These are phyloP conservation scores for Sphinx pinastri DNA, from an alignment of 2,888 invertebrate genomes.

Conservation along the genomic window DNA sequence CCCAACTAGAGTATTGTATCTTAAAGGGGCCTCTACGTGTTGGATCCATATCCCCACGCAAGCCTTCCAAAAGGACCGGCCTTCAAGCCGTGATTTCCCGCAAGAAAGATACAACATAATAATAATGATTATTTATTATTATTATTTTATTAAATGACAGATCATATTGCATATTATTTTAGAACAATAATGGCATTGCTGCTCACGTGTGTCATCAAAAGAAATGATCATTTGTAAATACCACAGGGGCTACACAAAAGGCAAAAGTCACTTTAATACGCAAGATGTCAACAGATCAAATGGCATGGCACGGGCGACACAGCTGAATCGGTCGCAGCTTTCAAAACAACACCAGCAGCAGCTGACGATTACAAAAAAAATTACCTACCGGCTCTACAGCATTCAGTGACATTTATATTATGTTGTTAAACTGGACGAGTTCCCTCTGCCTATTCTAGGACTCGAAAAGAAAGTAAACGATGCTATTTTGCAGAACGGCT, in stretches of 20 bases:
- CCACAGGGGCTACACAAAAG: conserved; percentile 36
- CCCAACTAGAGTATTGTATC: too few relatives aligned
- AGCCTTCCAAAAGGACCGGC: too few relatives aligned
- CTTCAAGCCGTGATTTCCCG: too few relatives aligned
- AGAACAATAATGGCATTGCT: not conserved
- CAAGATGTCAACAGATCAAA: conserved; percentile 37
- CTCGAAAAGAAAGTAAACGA: conserved; percentile 70
- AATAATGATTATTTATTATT: too few relatives aligned
- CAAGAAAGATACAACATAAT: too few relatives aligned
- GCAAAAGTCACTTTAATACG: conserved; percentile 42
- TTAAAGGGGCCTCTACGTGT: too few relatives aligned
- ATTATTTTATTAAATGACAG: too few relatives aligned
- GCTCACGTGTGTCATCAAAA: conserved; percentile 14
- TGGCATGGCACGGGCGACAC: conserved; percentile 33
- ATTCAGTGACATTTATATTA: conserved; percentile 78
- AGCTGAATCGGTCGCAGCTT: conserved; percentile 60
- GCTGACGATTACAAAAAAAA: conserved; percentile 55
- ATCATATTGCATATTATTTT: too few relatives aligned
- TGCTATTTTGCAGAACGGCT: conserved; percentile 39
- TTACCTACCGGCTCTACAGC: conserved; percentile 68
- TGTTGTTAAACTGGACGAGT: conserved; percentile 69
- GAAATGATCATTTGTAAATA: conserved; percentile 35
- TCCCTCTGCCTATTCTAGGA: conserved; percentile 54
- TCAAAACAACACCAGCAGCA: conserved; percentile 60
- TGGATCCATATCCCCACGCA: too few relatives aligned